Base-by-base conservation (phyloP, 1,140 invertebrate genomes). In the Oscheius sp. region DNA sequence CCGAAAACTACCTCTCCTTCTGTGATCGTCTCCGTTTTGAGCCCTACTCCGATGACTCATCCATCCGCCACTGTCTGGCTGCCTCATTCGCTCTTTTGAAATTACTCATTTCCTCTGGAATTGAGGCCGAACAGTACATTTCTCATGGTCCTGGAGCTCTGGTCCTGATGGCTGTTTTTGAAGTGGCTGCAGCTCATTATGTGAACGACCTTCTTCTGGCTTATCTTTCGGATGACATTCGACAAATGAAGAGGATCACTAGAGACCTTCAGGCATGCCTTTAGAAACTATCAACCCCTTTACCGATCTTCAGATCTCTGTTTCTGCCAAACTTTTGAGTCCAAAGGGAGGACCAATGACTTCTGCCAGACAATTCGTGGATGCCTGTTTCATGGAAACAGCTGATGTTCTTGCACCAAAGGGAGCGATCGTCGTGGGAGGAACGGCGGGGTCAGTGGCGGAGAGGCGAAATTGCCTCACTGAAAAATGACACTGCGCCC, bases 11-110 rank as follows among this genome's bases (percentile, higher is more conserved):
- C n/a, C 38, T 42, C 23, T 42, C 52, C 35, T 68, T 68, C 45
- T 68, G 67, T 29, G 49, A 68, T 10, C 67, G 67, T 15, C 55
- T 68, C n/a, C 52, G 67, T 2, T 68, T 68, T 31, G 52, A 68
- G 15, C 55, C 67, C 10, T 55, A 68, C 35, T 68, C 67, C 7
- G 28, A 68, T 31, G 10, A 2, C 10, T 15, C 28, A 36, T 68
- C 67, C 0, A 10, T 68, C 0, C 36, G 61, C 32, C 67, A 68
- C 35, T n/a, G 52, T 31, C 35, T 68, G n/a, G 31, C 67, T n/a
- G 2, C 45, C 1, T 2, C 45, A 15, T 68, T 29, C 45, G 67
- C 67, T n/a, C 15, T 59, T 1, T 31, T 68, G n/a, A 68, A 61
- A 59, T 36, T 31, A 23, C 32, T 68, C 18, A 3, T 46, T 4